These are phyloP conservation scores for Diplogasteroides magnus DNA, from an alignment of 1,140 invertebrate genomes.

Conservation along the genomic window DNA sequence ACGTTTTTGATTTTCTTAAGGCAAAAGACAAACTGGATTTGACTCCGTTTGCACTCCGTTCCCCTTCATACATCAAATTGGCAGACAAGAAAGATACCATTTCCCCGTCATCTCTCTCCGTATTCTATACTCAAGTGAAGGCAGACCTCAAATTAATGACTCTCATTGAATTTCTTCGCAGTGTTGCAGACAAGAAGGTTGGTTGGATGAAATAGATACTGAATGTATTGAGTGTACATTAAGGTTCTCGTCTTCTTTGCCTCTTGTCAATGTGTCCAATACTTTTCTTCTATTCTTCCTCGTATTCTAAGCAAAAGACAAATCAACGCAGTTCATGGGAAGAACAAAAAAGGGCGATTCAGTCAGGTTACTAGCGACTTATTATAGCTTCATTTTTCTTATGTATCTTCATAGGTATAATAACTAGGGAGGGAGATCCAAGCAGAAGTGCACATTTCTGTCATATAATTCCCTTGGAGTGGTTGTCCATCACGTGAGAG, in stretches of 20 bases:
- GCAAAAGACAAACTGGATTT: slow-evolving; percentile 86
- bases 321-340: slow-evolving; percentile 41
- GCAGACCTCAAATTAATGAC: slow-evolving; percentile 71
- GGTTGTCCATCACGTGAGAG: too few relatives aligned
- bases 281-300: slow-evolving; percentile 74
- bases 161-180: slow-evolving; percentile 70
- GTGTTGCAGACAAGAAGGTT: slow-evolving; percentile 66
- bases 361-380: too few relatives aligned
- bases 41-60: slow-evolving; percentile 84
- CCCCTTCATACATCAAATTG: slow-evolving; percentile 83
- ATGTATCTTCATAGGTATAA: too few relatives aligned
- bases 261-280: slow-evolving; percentile 91
- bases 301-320: slow-evolving; percentile 56
- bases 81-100: slow-evolving; percentile 53
- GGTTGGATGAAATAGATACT: too few relatives aligned
- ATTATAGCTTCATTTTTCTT: slow-evolving; percentile 1
- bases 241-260: slow-evolving; percentile 82
- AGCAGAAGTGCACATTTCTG: too few relatives aligned
- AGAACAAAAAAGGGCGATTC: slow-evolving; percentile 33
- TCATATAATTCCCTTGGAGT: too few relatives aligned
- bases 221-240: too few relatives aligned
- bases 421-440: too few relatives aligned
- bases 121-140: slow-evolving; percentile 71
- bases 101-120: slow-evolving; percentile 38
- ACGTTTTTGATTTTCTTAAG: slow-evolving; percentile 22